Conservation (phyloP, 2,888 invertebrate genomes). For the Catocala fraxini region DNA sequence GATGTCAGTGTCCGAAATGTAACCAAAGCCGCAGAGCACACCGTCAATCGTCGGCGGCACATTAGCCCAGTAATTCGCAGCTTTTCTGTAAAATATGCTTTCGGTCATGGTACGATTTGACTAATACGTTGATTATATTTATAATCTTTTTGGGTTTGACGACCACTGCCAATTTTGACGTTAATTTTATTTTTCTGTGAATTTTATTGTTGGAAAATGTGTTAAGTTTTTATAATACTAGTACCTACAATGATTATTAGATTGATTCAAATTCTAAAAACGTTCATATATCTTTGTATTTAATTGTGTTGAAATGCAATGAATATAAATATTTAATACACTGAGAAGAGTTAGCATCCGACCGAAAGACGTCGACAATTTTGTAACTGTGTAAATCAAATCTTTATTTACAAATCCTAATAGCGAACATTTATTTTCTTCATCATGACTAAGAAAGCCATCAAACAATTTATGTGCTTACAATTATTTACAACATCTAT, state of each 20-base stretch:
- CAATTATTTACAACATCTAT: background rate
- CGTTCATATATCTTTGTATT: too few species aligned
- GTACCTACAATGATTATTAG: too few species aligned
- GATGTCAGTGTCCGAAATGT: slow-evolving; percentile 95
- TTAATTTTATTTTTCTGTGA: slow-evolving; percentile 7
- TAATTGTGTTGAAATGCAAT: too few species aligned
- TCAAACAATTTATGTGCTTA: background rate
- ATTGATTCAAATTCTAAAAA: too few species aligned
- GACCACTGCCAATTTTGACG: slow-evolving; percentile 15
- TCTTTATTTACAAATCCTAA: too few species aligned
- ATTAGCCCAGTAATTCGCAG: slow-evolving; percentile 95
- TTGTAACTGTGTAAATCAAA: too few species aligned
- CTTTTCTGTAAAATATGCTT: slow-evolving; percentile 90
- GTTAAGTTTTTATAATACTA: too few species aligned
- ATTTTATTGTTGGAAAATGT: too few species aligned
- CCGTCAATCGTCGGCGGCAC: slow-evolving; percentile 96
- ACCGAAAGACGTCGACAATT: too few species aligned
- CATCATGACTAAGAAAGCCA: background rate
- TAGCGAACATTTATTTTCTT: background rate
- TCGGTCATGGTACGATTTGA: slow-evolving; percentile 54
- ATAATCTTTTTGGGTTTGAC: background rate
- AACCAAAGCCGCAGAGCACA: slow-evolving; percentile 97
- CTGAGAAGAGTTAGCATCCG: too few species aligned
- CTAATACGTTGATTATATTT: background rate
- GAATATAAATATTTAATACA: too few species aligned